A percentile compares a stretch with the other conserved stretches of the same genome.
Evolutionary conservation across 2,113 vertebrate species (phyloP).

Genomic region (Chamaea fasciata): DNA sequence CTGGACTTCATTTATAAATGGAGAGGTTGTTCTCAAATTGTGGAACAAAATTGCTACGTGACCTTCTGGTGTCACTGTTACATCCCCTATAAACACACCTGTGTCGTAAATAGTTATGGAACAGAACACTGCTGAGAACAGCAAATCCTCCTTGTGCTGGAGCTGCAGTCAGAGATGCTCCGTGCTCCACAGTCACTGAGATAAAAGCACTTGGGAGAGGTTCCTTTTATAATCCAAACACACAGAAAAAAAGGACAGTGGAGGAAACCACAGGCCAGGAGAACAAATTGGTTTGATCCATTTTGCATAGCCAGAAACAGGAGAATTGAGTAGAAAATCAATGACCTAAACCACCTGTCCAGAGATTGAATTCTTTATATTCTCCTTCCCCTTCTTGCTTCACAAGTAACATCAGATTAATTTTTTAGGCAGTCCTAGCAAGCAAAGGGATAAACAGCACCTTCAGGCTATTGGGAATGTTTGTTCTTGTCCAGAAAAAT

Average conservation of each 20-base stretch:
- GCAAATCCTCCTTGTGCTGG: not conserved
- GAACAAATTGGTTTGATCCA: not conserved
- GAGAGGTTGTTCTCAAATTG: not conserved
- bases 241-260: not conserved
- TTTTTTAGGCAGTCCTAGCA: not conserved
- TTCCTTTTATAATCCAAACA: not conserved
- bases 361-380: not conserved
- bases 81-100: not conserved
- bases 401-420: not conserved
- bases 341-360: not conserved
- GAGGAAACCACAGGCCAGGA: not conserved
- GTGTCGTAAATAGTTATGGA: not conserved
- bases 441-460: not conserved
- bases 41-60: not conserved
- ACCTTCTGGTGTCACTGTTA: not conserved
- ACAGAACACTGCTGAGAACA: not conserved
- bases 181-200: not conserved
- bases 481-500: not conserved
- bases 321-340: not conserved
- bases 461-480: not conserved
- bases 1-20: not conserved
- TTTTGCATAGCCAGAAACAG: not conserved
- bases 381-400: not conserved
- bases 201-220: not conserved
- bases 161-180: not conserved